phyloP scores from a whole-genome alignment of 1,140 invertebrate genomes.

The Drosophila ambigua region DNA sequence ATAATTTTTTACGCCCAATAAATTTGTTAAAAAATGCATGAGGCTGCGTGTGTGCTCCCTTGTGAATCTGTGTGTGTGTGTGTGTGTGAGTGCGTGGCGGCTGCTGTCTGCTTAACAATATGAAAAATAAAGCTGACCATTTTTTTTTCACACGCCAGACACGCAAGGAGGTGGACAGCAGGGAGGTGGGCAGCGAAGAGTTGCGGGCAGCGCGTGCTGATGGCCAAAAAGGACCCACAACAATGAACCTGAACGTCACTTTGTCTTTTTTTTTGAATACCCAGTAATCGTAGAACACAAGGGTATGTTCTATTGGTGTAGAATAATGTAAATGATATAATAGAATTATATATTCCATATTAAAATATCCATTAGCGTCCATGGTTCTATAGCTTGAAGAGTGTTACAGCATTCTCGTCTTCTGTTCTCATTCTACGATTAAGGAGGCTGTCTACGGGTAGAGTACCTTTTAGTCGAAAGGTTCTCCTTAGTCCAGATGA shows the following conservation, averaged over 20 bases:
- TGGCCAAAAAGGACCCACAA: conserved; percentile 55
- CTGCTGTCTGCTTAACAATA: conserved; percentile 51
- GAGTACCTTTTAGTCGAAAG: no score
- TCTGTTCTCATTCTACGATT: no score
- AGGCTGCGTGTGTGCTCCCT: conserved; percentile 32
- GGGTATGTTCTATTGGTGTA: no score
- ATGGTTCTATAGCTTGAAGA: no score
- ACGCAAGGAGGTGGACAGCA: conserved; percentile 27
- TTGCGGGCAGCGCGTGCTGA: conserved; percentile 37
- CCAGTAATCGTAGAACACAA: no score
- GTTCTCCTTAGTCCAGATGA: conserved; percentile 13
- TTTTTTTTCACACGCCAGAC: conserved; percentile 65
- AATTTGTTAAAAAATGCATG: conserved; percentile 71
- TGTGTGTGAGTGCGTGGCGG: neutral
- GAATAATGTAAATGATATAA: no score
- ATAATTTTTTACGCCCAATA: conserved; percentile 70
- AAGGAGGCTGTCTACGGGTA: no score
- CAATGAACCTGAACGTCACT: conserved; percentile 64
- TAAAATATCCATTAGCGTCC: no score
- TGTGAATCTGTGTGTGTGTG: conserved; percentile 12
- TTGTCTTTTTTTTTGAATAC: conserved; percentile 55
- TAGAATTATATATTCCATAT: no score
- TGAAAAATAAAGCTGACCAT: conserved; percentile 65
- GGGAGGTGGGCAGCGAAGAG: conserved; percentile 17
- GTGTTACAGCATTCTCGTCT: no score